Evolutionary conservation across 2,888 invertebrate genomes (phyloP).

Genomic region (Melanotus villosus): DNA sequence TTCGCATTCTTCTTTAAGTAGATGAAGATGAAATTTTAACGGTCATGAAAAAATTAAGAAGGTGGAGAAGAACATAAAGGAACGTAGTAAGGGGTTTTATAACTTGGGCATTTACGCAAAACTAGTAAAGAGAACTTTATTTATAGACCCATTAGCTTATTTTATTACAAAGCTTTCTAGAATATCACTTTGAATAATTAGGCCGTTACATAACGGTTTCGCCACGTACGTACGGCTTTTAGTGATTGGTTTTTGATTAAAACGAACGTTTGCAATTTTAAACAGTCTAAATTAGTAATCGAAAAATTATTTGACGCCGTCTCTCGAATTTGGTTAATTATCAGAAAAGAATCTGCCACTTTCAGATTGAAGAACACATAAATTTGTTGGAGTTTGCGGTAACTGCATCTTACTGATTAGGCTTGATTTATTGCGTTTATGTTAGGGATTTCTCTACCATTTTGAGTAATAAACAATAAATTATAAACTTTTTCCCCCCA

Average conservation of each 20-base stretch:
- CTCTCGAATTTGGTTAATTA: no score
- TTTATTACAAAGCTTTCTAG: constrained; percentile 31
- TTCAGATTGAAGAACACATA: no score
- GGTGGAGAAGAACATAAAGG: constrained; percentile 49
- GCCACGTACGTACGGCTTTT: not conserved
- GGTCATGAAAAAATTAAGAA: constrained; percentile 56
- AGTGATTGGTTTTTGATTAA: not conserved
- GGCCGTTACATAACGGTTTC: not conserved
- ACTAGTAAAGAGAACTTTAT: constrained; percentile 44
- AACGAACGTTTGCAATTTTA: no score
- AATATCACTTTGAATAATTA: constrained; percentile 36
- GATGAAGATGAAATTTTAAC: constrained; percentile 59
- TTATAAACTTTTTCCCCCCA: no score
- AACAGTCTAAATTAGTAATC: no score
- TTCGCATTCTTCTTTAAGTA: constrained; percentile 56
- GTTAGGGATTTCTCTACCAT: no score
- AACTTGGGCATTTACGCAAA: constrained; percentile 40
- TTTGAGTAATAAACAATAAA: no score
- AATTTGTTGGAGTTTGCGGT: no score
- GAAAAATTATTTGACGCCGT: no score
- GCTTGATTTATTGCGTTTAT: no score
- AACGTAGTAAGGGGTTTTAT: constrained; percentile 50
- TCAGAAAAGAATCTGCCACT: no score
- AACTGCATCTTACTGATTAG: no score
- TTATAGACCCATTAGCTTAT: constrained; percentile 38